Base-by-base conservation (phyloP, 2,888 invertebrate genomes). In the Yponomeuta evonymella region DNA sequence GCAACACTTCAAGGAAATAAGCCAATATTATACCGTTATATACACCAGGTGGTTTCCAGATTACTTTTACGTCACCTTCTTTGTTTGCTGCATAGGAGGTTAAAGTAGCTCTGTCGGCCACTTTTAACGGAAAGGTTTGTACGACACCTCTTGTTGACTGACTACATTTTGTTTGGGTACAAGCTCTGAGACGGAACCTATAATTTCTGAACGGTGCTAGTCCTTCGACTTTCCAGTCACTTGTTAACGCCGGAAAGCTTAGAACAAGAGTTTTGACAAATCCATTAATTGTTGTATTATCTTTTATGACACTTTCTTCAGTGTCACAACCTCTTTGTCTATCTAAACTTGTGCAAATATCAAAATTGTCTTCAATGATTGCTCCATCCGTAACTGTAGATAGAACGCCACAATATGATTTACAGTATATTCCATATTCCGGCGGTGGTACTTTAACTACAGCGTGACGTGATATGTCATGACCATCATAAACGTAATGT, bases 141-240 rank as follows among this genome's bases (percentile, higher is more conserved):
- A 90, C 86, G 0, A 84, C 81, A 48, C 79, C 82, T 72, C 84
- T 83, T 43, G 82, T 78, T 48, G 86, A 85, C 75, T 86, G 80
- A 70, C 92, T 91, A 69, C 92, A 92, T 12, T 72, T 69, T 2
- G 75, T 72, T 6, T 75, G 74, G 68, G 80, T 79, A 74, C 92
- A 92, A 58, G 88, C 86, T 72, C 90, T 79, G 71, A 92, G 76
- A 72, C 83, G 79, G 74, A 91, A 86, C 71, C 81, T 85, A 71
- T 91, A 92, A 76, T 90, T 90, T 75, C 90, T 81, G 70, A 77
- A 92, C 0, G 91, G 90, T 30, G 88, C 87, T 64, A 92, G 75
- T 1, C 81, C 82, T 11, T 78, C 82, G 5, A 92, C 78, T 78
- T 84, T 80, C 69, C 79, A 87, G 2, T 76, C 75, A 62, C 78